Evolutionary conservation across 1,140 invertebrate species (phyloP), one percentile per base, ranked within the genome.

Genomic region (Cydia fagiglandana): DNA sequence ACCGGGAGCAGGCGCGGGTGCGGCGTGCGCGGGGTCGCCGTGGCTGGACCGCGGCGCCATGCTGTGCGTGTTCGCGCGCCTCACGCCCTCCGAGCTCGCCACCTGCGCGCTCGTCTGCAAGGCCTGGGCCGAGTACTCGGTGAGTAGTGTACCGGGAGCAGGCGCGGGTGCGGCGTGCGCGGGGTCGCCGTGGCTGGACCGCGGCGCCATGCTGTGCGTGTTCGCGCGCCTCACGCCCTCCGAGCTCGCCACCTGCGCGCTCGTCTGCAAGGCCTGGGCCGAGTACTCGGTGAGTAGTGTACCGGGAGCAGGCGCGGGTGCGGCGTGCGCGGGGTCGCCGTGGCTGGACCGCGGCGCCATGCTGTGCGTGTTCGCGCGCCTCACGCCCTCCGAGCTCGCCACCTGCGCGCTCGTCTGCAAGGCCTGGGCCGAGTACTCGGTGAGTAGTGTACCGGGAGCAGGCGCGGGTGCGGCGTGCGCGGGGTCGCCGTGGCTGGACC

Each of bases 221-320:
- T 98, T 98, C 86, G 94, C 94, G 64, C 96, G 95, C 83, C 93
- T 99, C 70, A 93, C 94, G 17, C 94, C 94, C 6, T 93, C 94
- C 70, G 97, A 98, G 79, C 91, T 99, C 4, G 95, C 96, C 30
- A 95, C 93, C 1, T 98, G 97, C 87, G 96, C 97, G 78, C 93
- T 95, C 28, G 98, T 99, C 3, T 99, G 97, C 91, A 97, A 97
- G 87, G 95, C 95, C 1, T 99, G 98, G 97, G 96, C 97, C 7
- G 94, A 96, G 76, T 96, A 95, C 87, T 91, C 93, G 20, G 92
- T 93, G 30, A 86, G 84, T 83, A 74, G 4, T 30, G 30, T 4
- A n/a, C n/a, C n/a, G n/a, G n/a, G n/a, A n/a, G n/a, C n/a, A n/a
- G n/a, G n/a, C n/a, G n/a, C n/a, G n/a, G n/a, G n/a, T n/a, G n/a